These are phyloP conservation scores for Drosophila mulleri DNA, from an alignment of 2,888 invertebrate genomes.

Conservation along the genomic window DNA sequence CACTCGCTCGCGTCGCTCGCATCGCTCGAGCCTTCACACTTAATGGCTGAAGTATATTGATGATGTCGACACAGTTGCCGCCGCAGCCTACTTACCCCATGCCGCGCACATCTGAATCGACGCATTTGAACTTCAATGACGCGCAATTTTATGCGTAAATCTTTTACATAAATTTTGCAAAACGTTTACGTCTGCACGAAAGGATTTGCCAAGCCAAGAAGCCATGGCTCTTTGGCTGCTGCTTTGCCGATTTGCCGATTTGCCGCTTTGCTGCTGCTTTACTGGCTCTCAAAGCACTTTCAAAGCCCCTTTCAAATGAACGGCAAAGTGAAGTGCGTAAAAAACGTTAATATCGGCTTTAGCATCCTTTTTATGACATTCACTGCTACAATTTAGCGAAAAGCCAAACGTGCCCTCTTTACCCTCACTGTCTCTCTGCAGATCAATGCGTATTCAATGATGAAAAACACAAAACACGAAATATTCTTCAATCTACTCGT, in stretches of 20 bases:
- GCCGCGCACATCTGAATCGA: conserved; percentile 57
- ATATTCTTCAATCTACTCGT: conserved; percentile 51
- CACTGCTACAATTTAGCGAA: conserved; percentile 64
- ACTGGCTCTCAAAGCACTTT: conserved; percentile 61
- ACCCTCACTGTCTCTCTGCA: conserved; percentile 29
- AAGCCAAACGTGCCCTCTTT: conserved; percentile 20
- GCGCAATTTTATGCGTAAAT: conserved; percentile 80
- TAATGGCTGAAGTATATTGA: conserved; percentile 73
- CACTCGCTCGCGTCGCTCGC: conserved; percentile 1
- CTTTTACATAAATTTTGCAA: conserved; percentile 77
- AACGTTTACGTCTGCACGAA: conserved; percentile 75
- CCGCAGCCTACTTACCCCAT: neutral
- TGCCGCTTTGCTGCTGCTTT: conserved; percentile 21
- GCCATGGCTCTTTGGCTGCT: conserved; percentile 19
- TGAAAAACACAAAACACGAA: conserved; percentile 40
- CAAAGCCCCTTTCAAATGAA: conserved; percentile 32
- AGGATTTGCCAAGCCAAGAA: conserved; percentile 57
- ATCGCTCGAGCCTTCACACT: conserved; percentile 38
- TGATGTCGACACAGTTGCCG: conserved; percentile 55
- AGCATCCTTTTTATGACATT: conserved; percentile 69
- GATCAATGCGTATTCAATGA: conserved; percentile 68
- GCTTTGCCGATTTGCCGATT: conserved; percentile 1
- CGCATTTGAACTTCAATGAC: conserved; percentile 77
- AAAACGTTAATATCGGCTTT: conserved; percentile 70
- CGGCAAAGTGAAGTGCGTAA: conserved; percentile 61